These are phyloP conservation scores for Aspidiotus rigidus DNA, from an alignment of 2,888 invertebrate species.

Conservation along the genomic window DNA sequence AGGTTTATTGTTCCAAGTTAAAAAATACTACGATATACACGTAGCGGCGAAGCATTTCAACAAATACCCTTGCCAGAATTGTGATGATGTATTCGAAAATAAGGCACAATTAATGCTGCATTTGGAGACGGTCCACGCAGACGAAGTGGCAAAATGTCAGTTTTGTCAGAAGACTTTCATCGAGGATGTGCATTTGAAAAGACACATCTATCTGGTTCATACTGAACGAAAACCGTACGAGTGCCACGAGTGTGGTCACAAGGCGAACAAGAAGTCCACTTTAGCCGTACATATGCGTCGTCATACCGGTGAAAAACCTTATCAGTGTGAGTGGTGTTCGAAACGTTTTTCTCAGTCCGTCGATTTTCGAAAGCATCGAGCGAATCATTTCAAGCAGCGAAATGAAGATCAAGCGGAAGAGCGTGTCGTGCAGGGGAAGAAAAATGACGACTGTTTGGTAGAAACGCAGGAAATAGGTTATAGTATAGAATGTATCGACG, in stretches of 20 bases:
- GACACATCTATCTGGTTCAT: constrained; percentile 21
- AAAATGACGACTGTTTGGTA: neutral
- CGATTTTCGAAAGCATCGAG: constrained; percentile 24
- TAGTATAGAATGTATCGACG: neutral
- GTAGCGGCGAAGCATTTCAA: constrained; percentile 20
- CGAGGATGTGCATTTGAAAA: constrained; percentile 21
- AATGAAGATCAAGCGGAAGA: neutral
- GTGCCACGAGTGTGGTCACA: constrained; percentile 21
- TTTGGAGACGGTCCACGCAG: constrained; percentile 7
- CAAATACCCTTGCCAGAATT: constrained; percentile 14
- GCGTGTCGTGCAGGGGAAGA: neutral
- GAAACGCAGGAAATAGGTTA: neutral
- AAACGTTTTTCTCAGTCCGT: constrained; percentile 25
- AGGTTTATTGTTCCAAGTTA: constrained; percentile 22
- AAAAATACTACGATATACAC: constrained; percentile 28
- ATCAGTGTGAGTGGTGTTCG: constrained; percentile 22
- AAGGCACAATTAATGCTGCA: constrained; percentile 9
- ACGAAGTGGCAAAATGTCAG: constrained; percentile 5
- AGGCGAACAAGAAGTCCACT: constrained; percentile 26
- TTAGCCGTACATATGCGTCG: constrained; percentile 22
- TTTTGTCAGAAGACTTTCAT: constrained; percentile 6
- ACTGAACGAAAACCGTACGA: constrained; percentile 26
- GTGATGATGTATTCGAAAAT: constrained; percentile 16
- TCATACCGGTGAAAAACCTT: constrained; percentile 29
- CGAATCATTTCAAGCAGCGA: constrained; percentile 20